A percentile compares a stretch with the other conserved stretches of the same genome.
phyloP scores from a whole-genome alignment of 2,113 vertebrate genomes.

The Chascanopsetta lugubris region DNA sequence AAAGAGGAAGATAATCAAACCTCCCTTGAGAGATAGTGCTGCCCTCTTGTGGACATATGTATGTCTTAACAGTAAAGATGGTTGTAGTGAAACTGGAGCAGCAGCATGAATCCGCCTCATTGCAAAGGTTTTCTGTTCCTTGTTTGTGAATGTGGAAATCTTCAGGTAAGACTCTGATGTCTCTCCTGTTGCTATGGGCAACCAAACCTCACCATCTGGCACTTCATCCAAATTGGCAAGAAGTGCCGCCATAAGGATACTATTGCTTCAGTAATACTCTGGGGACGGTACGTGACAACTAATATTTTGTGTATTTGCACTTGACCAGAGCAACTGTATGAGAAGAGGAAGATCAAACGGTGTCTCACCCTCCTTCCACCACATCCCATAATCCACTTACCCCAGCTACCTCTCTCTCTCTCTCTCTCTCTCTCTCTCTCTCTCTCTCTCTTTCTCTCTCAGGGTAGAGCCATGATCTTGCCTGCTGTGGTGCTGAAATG shows the following conservation, averaged over 20 bases:
- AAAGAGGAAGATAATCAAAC: no score
- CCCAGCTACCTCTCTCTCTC: constrained; percentile 43
- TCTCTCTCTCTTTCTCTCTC: constrained; percentile 27
- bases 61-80: no score
- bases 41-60: no score
- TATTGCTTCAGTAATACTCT: background rate
- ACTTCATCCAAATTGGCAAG: background rate
- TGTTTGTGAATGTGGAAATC: background rate
- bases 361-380: constrained; percentile 37
- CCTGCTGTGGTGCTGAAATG: constrained; percentile 63
- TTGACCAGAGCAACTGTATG: background rate
- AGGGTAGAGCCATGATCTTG: constrained; percentile 54
- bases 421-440: constrained; percentile 39
- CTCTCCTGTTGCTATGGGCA: background rate
- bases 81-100: no score
- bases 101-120: no score
- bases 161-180: background rate
- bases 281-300: background rate
- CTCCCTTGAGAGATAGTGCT: no score
- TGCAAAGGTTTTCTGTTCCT: background rate
- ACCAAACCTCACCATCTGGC: background rate
- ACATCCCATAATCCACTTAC: constrained; percentile 60
- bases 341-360: constrained; percentile 31
- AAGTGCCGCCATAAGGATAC: background rate
- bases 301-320: constrained; percentile 1